These are phyloP conservation scores for Aphidoletes aphidimyza DNA, from an alignment of 2,888 invertebrate species.

Conservation along the genomic window DNA sequence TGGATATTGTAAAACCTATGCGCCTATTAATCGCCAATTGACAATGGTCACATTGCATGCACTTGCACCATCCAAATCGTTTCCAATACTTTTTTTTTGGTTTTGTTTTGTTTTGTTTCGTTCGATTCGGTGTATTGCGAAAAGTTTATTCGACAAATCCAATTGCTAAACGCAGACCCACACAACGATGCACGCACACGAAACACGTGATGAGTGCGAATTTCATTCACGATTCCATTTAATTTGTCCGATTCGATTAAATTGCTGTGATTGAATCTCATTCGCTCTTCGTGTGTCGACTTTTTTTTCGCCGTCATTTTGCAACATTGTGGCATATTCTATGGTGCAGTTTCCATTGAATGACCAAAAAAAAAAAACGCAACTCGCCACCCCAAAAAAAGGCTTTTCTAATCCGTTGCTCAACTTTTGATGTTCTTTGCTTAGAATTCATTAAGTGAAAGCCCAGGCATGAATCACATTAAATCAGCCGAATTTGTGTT, in stretches of 20 bases:
- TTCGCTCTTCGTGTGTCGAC: not conserved
- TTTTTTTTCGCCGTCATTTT: not conserved
- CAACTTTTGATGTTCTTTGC: constrained; percentile 8
- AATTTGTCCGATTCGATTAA: not conserved
- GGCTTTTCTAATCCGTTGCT: not conserved
- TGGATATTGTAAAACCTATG: not conserved
- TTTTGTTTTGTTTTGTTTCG: too few relatives aligned
- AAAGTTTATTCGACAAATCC: too few relatives aligned
- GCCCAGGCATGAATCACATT: not conserved
- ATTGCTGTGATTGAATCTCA: not conserved
- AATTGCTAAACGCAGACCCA: too few relatives aligned
- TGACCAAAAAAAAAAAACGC: not conserved
- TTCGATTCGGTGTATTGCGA: too few relatives aligned
- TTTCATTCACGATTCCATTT: not conserved
- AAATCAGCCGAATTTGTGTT: not conserved
- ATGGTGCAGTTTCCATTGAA: not conserved
- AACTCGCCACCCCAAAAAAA: not conserved
- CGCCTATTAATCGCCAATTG: not conserved
- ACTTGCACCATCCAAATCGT: not conserved
- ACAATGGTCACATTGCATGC: not conserved
- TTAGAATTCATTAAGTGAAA: not conserved
- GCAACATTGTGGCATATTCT: too few relatives aligned
- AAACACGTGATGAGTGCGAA: not conserved
- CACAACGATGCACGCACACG: not conserved
- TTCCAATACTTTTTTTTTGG: not conserved